Evolutionary conservation across 1,140 invertebrate genomes (phyloP), one percentile per base, ranked within the genome.

Genomic region (Leptinotarsa texana): DNA sequence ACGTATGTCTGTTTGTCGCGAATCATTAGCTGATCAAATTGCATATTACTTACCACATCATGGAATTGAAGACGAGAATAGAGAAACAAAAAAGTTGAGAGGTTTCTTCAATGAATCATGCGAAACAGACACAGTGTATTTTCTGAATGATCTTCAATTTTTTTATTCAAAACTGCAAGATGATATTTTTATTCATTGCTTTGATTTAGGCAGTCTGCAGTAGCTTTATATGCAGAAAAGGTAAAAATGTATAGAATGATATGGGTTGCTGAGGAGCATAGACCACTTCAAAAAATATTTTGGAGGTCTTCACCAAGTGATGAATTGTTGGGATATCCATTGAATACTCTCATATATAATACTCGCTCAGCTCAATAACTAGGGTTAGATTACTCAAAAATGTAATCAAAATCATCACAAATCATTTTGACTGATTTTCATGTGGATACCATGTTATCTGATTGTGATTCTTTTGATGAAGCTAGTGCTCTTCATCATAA

Each of bases 381-480:
- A 22, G 75, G 74, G 61, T 33, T 24, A 6, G 79, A 83, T 71
- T 65, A 77, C 42, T 18, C 6, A 33, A 3, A 51, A 6, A 66
- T 18, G 3, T 82, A 71, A 74, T 73, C 83, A 48, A 51, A 17
- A 17, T 0, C 49, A 51, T 51, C 8, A 15, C 48, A 76, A 61
- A 71, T 78, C 18, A 73, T 82, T 5, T 42, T 13, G 42, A 68
- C 21, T 18, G 80, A 84, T 72, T 82, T 82, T 62, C 86, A 85
- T 69, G 81, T 86, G 3, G 85, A 86, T 67, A 84, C 86, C n/a
- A 57, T 57, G 49, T 57, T 57, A 57, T 15, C 13, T 15, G 13
- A 75, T 27, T 27, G 62, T 65, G 1, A 33, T 5, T 27, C 67
- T 17, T 48, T 49, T 17, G 51, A 62, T 13, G 61, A 15, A 49